Conservation (phyloP, 2,113 vertebrate genomes). For the Symphodus melops region DNA sequence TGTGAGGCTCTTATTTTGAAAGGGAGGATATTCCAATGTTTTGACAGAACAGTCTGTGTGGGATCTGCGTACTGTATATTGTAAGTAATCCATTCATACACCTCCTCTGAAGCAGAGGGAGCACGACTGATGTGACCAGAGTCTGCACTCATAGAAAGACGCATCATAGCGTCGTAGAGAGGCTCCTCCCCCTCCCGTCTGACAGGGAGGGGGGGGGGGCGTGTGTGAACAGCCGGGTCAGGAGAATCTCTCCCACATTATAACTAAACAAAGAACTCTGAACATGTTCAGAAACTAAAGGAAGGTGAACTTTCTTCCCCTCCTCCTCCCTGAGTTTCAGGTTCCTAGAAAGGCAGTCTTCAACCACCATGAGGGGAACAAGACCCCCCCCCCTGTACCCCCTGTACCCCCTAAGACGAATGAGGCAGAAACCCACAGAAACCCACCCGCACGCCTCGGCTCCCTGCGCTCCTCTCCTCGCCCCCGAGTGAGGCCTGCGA, state of each 20-base stretch:
- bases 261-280: background rate
- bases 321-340: constrained; percentile 51
- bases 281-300: background rate
- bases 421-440: constrained; percentile 71
- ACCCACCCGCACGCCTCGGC: constrained; percentile 70
- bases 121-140: too few species aligned
- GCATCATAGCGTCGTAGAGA: too few species aligned
- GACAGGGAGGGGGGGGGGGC: too few species aligned
- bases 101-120: too few species aligned
- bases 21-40: too few species aligned
- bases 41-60: too few species aligned
- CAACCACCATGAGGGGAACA: constrained; percentile 42
- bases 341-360: constrained; percentile 80
- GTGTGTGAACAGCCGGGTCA: too few species aligned
- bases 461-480: constrained; percentile 63
- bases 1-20: too few species aligned
- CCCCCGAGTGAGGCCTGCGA: constrained; percentile 63
- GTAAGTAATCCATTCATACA: too few species aligned
- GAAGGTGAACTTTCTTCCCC: constrained; percentile 14
- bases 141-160: too few species aligned
- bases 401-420: constrained; percentile 47
- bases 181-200: too few species aligned
- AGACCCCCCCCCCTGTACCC: constrained; percentile 61
- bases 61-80: too few species aligned
- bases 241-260: background rate